Conservation (phyloP, 2,888 invertebrate species). For the Euphydryas editha region DNA sequence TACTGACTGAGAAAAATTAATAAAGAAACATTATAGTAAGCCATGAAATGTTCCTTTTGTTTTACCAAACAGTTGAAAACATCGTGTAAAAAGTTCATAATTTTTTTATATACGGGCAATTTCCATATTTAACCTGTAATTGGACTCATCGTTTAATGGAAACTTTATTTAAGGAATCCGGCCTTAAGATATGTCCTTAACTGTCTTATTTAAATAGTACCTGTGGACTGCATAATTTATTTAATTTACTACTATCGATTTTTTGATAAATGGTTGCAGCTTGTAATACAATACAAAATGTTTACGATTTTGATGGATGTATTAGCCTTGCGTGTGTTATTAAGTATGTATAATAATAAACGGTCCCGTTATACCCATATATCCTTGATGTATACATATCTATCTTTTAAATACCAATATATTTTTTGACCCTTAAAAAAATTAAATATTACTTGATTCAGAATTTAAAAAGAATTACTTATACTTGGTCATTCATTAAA, state of each 20-base stretch:
- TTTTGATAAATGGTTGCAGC: slow-evolving; percentile 13
- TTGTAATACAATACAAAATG: slow-evolving; percentile 8
- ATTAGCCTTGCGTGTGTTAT: neutral
- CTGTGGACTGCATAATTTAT: slow-evolving; percentile 27
- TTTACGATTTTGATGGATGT: slow-evolving; percentile 3
- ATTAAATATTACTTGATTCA: too few species aligned
- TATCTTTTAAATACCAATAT: too few species aligned
- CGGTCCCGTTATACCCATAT: too few species aligned
- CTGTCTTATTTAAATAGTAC: slow-evolving; percentile 19
- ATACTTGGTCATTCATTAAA: too few species aligned
- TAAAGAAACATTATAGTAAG: slow-evolving; percentile 16
- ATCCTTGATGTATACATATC: too few species aligned
- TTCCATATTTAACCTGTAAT: neutral
- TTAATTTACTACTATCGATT: slow-evolving; percentile 15
- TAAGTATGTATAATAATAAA: slow-evolving; percentile 2
- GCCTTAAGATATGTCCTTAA: slow-evolving; percentile 22
- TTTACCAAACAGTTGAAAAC: neutral
- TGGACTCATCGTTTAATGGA: slow-evolving; percentile 5
- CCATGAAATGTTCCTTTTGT: slow-evolving; percentile 8
- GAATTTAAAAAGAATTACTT: too few species aligned
- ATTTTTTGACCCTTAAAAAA: too few species aligned
- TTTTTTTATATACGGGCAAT: slow-evolving; percentile 12
- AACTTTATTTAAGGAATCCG: slow-evolving; percentile 15
- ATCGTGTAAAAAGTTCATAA: slow-evolving; percentile 8
- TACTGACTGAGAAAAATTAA: slow-evolving; percentile 21